Evolutionary conservation across 2,113 vertebrate genomes (phyloP).

Genomic region (Xenus cinereus): DNA sequence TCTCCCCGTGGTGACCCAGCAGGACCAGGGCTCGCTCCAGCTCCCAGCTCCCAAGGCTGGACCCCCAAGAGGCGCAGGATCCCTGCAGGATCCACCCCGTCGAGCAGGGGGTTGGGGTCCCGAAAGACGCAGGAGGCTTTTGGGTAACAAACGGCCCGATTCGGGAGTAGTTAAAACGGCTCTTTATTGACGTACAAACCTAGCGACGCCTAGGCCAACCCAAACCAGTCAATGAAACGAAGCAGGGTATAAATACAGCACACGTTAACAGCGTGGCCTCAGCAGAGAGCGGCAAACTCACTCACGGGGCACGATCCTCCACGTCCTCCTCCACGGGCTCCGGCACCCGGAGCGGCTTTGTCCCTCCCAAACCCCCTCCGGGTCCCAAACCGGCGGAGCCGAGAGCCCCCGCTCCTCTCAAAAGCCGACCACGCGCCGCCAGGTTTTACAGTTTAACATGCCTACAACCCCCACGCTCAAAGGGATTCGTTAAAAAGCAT

Average conservation of each 20-base stretch:
- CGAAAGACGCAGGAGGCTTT: neutral
- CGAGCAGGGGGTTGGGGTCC: accelerated
- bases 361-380: neutral
- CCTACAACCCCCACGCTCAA: neutral
- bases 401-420: neutral
- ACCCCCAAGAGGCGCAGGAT: neutral
- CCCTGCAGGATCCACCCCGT: neutral
- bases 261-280: neutral
- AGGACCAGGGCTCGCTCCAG: neutral
- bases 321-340: accelerated
- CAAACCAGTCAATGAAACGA: slow-evolving; percentile 5
- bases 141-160: neutral
- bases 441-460: neutral
- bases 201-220: slow-evolving; percentile 32
- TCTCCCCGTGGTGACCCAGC: neutral
- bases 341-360: neutral
- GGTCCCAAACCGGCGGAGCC: neutral
- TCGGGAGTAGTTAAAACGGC: slow-evolving; percentile 32
- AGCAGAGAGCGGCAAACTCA: neutral
- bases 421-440: accelerated
- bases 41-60: neutral
- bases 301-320: neutral
- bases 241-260: slow-evolving; percentile 41
- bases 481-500: neutral
- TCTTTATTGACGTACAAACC: slow-evolving; percentile 74